Conservation (phyloP, 2,113 vertebrate genomes). For the Aegithalos caudatus region DNA sequence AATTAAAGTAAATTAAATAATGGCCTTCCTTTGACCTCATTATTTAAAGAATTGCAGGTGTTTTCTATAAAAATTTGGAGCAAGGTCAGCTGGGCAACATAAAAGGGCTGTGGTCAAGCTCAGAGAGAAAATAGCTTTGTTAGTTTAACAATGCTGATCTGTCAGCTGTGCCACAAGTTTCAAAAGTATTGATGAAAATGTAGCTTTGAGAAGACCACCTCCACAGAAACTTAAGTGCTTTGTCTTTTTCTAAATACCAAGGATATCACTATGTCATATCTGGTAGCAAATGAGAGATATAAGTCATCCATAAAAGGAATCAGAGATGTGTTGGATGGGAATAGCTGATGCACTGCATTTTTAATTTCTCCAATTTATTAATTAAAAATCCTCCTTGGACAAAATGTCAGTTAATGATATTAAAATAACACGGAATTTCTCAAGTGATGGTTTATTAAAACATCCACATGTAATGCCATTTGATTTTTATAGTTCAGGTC, state of each 20-base stretch:
- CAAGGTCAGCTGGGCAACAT: background rate
- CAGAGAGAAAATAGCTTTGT: background rate
- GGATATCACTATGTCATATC: background rate
- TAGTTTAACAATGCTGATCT: background rate
- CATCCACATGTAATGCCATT: background rate
- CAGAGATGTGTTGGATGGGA: background rate
- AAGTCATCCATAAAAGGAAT: background rate
- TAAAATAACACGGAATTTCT: background rate
- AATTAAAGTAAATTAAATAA: background rate
- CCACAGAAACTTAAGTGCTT: background rate
- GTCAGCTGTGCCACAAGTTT: conserved; percentile 1
- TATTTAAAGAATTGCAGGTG: background rate
- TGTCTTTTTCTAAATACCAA: conserved; percentile 44
- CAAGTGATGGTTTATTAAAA: conserved; percentile 29
- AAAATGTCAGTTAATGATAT: conserved; percentile 21
- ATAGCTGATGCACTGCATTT: background rate
- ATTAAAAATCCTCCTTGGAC: conserved; percentile 16
- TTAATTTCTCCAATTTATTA: conserved; percentile 10
- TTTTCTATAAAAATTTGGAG: background rate
- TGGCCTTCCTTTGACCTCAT: background rate
- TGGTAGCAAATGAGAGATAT: background rate
- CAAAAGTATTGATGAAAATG: background rate
- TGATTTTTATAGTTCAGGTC: conserved; percentile 27
- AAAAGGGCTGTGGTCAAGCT: background rate
- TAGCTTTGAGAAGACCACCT: background rate